Evolutionary conservation across 1,140 invertebrate genomes (phyloP).

Genomic region (Polypedilum pembai): DNA sequence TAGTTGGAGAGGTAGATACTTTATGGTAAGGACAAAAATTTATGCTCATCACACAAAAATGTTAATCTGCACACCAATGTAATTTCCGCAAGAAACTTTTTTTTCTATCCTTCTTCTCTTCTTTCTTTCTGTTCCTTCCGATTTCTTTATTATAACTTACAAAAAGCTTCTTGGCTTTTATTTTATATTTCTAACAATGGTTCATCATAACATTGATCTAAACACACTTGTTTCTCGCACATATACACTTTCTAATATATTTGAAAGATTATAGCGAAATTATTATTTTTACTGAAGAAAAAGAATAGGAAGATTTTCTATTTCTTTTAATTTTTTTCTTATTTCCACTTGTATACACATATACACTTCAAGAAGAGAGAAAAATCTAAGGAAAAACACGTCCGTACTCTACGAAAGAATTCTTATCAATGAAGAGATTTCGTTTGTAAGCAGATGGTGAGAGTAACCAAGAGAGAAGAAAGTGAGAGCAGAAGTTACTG

Average conservation of each 20-base stretch:
- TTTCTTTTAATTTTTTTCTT: no score
- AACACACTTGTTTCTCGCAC: not conserved
- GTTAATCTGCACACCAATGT: no score
- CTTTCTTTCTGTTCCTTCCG: not conserved
- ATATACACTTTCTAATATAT: not conserved
- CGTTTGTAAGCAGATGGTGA: not conserved
- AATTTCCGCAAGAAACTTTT: not conserved
- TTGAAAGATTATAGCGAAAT: not conserved
- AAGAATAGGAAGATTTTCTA: no score
- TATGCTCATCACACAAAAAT: no score
- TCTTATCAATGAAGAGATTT: conserved; percentile 16
- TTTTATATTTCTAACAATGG: not conserved
- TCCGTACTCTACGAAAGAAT: not conserved
- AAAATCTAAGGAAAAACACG: conserved; percentile 6
- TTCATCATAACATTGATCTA: not conserved
- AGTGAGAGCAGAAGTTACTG: not conserved
- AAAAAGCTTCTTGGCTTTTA: not conserved
- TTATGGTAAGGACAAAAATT: no score
- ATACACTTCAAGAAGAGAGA: not conserved
- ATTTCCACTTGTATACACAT: no score
- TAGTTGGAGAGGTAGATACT: no score
- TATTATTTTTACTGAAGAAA: not conserved
- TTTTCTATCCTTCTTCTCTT: not conserved
- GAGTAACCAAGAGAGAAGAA: not conserved
- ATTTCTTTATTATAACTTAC: not conserved